Evolutionary conservation across 30 jellyfish, hydroid and myxozoan species (phyloP), one percentile per base, ranked within the genome.

Genomic region (Cassiopea xamachana): DNA sequence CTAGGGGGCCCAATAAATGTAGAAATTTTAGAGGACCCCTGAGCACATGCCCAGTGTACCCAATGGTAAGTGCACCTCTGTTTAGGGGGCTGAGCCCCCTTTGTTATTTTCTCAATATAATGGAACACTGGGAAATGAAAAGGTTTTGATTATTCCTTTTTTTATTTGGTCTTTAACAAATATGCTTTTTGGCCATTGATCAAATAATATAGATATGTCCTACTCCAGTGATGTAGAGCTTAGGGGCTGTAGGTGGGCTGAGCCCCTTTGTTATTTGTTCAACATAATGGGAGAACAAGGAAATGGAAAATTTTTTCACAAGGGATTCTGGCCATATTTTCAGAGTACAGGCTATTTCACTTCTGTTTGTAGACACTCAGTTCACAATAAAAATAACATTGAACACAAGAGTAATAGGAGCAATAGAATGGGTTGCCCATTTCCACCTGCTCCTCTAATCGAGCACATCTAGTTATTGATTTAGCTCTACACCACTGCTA

Each of bases 371-470:
- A 17, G 74, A 17, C 74, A 64, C 64, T 55, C 64, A 55, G 64
- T 9, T 64, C 74, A 64, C 43, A 17, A 64, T 64, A 64, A 4
- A 64, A 9, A 64, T 64, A 64, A 64, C 74, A 64, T 7, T 64
- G 15, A 7, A 64, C 8, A 2, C 43, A 64, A 64, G 74, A 64
- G 74, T 2, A 64, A 64, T 27, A 64, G 74, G 39, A 64, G 74
- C 74, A 64, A 64, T 17, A 64, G 43, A 16, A 64, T 2, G 74
- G 19, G 74, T 64, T 64, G 43, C 74, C 15, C 74, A 64, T 55
- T 64, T 64, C 27, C 74, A 64, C 27, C 74, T 64, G 74, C 74
- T 64, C 74, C 74, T 64, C 74, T 64, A 64, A 5, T 27, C 15
- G 43, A 64, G 74, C 74, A 16, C 74, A 64, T 64, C 43, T 64